phyloP scores from a whole-genome alignment of 1,140 invertebrate species.

The Drosophila sulfurigaster region DNA sequence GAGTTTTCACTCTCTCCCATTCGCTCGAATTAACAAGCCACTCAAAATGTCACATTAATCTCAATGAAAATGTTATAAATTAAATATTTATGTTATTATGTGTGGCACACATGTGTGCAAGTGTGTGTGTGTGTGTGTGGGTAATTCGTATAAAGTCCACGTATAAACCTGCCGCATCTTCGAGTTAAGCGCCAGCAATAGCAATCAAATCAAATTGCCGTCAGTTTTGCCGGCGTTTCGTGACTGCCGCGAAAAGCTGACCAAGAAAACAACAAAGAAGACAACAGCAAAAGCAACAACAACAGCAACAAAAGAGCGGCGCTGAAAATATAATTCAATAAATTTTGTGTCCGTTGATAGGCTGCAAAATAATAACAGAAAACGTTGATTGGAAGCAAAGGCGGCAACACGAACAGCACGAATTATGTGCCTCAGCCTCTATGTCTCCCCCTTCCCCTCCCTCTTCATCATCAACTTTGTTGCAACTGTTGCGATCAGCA shows the following conservation, averaged over 20 bases:
- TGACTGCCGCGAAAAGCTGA: conserved; percentile 20
- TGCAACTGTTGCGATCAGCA: conserved; percentile 17
- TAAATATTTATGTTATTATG: conserved; percentile 32
- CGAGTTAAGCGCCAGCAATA: conserved; percentile 28
- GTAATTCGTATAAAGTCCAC: neutral
- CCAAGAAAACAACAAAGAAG: neutral
- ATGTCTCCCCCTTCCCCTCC: neutral
- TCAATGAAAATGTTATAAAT: conserved; percentile 74
- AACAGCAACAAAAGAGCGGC: conserved; percentile 18
- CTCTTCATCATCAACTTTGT: too few relatives aligned
- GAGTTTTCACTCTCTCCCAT: conserved; percentile 9
- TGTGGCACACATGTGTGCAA: too few relatives aligned
- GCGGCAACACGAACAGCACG: conserved; percentile 56
- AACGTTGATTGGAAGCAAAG: conserved; percentile 64
- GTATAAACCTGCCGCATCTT: conserved; percentile 11
- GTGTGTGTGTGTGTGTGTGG: conserved; percentile 22
- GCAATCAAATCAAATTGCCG: conserved; percentile 59
- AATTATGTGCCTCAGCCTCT: conserved; percentile 1
- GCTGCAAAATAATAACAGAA: conserved; percentile 67
- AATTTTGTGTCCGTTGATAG: conserved; percentile 61
- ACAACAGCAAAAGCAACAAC: neutral
- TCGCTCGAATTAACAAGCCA: conserved; percentile 14
- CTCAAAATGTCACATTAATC: conserved; percentile 74
- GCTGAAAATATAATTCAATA: conserved; percentile 74
- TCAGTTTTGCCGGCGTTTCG: conserved; percentile 33